Evolutionary conservation across 2,888 invertebrate genomes (phyloP), one percentile per base, ranked within the genome.

Genomic region (Apamea anceps): DNA sequence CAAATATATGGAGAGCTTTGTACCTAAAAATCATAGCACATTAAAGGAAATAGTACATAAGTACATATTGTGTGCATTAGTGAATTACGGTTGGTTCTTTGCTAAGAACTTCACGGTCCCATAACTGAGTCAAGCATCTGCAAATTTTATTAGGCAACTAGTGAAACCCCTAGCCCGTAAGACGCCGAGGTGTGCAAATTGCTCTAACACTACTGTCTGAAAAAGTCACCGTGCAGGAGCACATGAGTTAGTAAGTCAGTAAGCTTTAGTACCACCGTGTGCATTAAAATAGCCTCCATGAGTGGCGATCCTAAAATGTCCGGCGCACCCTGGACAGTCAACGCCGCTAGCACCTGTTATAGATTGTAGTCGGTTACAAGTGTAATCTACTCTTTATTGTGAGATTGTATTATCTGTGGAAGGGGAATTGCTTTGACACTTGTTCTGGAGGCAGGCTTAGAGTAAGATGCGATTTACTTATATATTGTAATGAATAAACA

Each of bases 241-340:
- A 28, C 7, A 62, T 51, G 48, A n/a, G 45, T 66, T 65, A 77
- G n/a, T 6, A 37, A 37, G 48, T 48, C 21, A n/a, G 25, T 32
- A 37, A 45, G 65, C n/a, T 57, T 28, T 32, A 57, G 15, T n/a
- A n/a, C 21, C 32, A 48, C 57, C 18, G 7, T 21, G 15, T 25
- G 65, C 15, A 3, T 79, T 57, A 68, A 80, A 80, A 80, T 68
- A 68, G 60, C 8, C 37, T 79, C 13, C 28, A 57, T 63, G 63
- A 45, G 21, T 45, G 32, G 62, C 6, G 5, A 54, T 32, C 2
- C 45, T 37, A 32, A 32, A 37, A 65, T 72, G 32, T 54, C 25
- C n/a, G 28, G 28, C 7, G 15, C 42, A 65, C n/a, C 77, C 21
- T 37, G 21, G 10, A 32, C 32, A 12, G 32, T 21, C 21, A 65